These are phyloP conservation scores for Apus apus DNA, from an alignment of 2,113 vertebrate genomes.

Conservation along the genomic window DNA sequence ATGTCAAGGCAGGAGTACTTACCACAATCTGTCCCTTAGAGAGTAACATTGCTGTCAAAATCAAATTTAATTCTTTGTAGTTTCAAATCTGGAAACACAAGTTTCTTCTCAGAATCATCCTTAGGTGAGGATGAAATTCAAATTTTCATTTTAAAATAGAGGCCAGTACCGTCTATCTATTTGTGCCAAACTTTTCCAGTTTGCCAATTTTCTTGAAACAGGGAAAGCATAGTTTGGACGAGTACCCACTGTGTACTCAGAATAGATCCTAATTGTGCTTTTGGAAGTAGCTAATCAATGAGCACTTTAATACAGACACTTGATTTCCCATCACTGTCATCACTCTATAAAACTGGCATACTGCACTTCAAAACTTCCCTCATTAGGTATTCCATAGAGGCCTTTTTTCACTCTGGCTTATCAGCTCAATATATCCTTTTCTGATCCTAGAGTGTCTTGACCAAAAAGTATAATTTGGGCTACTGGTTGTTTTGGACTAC, in stretches of 20 bases:
- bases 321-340: conserved; percentile 3
- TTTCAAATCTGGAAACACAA: background rate
- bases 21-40: background rate
- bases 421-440: background rate
- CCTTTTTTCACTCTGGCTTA: background rate
- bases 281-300: conserved; percentile 53
- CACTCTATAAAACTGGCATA: background rate
- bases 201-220: conserved; percentile 10
- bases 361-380: background rate
- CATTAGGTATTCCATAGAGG: background rate
- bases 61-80: background rate
- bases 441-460: background rate
- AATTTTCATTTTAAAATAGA: background rate
- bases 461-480: background rate
- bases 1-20: background rate
- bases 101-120: background rate
- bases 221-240: background rate
- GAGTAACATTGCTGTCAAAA: background rate
- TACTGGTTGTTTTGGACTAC: background rate
- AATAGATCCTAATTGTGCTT: conserved; percentile 31
- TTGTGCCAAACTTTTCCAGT: background rate
- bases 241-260: background rate
- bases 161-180: background rate
- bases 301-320: conserved; percentile 13
- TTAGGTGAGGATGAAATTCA: background rate